Base-by-base conservation (phyloP, 2,888 invertebrate genomes). In the Smittia sp. region DNA sequence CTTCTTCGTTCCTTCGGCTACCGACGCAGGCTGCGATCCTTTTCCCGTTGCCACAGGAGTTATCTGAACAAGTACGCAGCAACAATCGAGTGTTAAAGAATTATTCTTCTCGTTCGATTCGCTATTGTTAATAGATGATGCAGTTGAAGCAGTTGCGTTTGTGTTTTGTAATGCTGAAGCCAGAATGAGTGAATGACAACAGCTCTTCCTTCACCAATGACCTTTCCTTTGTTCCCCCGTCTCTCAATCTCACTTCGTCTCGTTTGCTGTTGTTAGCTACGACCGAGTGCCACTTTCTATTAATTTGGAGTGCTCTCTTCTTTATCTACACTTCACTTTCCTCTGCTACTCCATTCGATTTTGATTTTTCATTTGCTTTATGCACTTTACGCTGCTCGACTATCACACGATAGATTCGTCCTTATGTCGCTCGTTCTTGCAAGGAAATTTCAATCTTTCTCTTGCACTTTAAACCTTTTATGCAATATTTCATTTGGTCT, bases 31-130 rank as follows among this genome's bases (percentile, higher is more conserved):
- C 58, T 72, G 72, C 62, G 72, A 72, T 41, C 65, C 73, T 65
- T 73, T 73, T 24, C 15, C 76, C 38, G 81, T 80, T 74, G 77
- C 77, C 77, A 82, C 82, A 78, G 83, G 82, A 78, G 83, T 82
- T 79, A 83, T 82, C 80, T 83, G 82, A 79, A 83, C 83, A 79
- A 83, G 82, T 81, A 83, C 82, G 81, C 83, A 83, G 82, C 83
- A 83, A 79, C 83, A 83, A 80, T 83, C 82, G 78, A 83, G 80
- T 80, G 81, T 82, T 80, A 83, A 80, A 80, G 82, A 79, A 78
- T 82, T 83, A 77, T 82, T 83, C 78, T 82, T 81, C 79, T 72
- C 62, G 72, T 72, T 62, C 27, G 72, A 72, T 38, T 72, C 72
- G 38, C 72, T 72, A 62, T 72, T 72, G 52, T 72, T 72, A 24